A percentile compares a stretch with the other conserved stretches of the same genome.
phyloP scores from a whole-genome alignment of 2,113 vertebrate species.

The Scomber scombrus region DNA sequence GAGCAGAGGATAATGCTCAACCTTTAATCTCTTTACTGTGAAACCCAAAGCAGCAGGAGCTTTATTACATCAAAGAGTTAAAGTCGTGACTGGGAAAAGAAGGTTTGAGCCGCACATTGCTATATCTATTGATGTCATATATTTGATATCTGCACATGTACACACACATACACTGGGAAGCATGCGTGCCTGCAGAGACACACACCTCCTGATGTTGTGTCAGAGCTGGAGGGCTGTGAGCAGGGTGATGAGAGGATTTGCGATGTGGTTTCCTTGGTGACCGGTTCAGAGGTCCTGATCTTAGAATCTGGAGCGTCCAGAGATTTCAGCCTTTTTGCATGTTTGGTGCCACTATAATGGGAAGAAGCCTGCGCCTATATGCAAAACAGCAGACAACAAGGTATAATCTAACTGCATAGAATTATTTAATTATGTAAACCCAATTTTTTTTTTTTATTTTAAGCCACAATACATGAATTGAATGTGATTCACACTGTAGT shows the following conservation, averaged over 20 bases:
- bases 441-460: conserved; percentile 25
- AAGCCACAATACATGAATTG: not conserved
- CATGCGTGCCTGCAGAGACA: conserved; percentile 34
- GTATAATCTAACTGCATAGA: not conserved
- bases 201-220: conserved; percentile 87
- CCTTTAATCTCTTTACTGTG: conserved; percentile 63
- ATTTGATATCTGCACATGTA: conserved; percentile 20
- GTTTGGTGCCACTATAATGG: conserved; percentile 94
- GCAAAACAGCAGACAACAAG: conserved; percentile 62
- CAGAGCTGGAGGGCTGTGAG: conserved; percentile 86
- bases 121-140: conserved; percentile 34
- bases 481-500: conserved; percentile 5
- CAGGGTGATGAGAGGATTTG: conserved; percentile 88
- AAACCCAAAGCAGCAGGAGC: conserved; percentile 55
- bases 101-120: conserved; percentile 28
- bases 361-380: conserved; percentile 93
- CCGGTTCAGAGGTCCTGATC: conserved; percentile 88
- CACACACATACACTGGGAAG: conserved; percentile 8
- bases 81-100: conserved; percentile 62
- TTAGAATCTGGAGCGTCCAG: conserved; percentile 92
- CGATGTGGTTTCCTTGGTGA: conserved; percentile 75
- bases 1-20: conserved; percentile 52
- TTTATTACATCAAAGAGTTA: conserved; percentile 74
- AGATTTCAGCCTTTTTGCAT: conserved; percentile 94
- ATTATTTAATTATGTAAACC: conserved; percentile 10